phyloP scores from a whole-genome alignment of 2,113 vertebrate genomes.

The human (Homo sapiens) region DNA sequence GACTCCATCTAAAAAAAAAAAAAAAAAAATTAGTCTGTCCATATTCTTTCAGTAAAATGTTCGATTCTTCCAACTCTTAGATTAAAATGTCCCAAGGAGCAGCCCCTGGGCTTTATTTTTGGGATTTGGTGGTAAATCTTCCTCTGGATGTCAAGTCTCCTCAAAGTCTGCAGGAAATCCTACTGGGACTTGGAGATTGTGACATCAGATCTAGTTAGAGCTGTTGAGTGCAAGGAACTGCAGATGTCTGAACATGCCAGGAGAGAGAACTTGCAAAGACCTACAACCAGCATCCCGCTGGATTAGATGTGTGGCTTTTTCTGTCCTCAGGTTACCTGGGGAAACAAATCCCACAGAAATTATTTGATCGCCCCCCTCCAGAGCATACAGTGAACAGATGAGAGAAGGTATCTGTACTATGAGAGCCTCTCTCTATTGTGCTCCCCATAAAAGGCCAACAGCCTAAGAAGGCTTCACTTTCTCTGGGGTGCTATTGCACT shows the following conservation, averaged over 20 bases:
- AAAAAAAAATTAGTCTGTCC: not conserved
- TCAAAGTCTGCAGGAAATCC: not conserved
- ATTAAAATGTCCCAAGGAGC: not conserved
- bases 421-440: not conserved
- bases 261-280: not conserved
- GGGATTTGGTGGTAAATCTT: not conserved
- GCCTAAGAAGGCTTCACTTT: not conserved
- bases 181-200: not conserved
- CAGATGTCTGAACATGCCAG: rapidly evolving
- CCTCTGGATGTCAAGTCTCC: not conserved
- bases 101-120: not conserved
- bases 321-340: not conserved
- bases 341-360: not conserved
- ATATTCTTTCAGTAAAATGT: not conserved
- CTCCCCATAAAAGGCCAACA: not conserved
- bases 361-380: not conserved
- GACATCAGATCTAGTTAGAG: not conserved
- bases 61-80: not conserved
- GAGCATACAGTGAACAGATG: not conserved
- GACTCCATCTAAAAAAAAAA: no score
- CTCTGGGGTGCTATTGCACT: no score
- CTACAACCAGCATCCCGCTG: not conserved
- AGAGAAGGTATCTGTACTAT: not conserved
- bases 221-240: not conserved
- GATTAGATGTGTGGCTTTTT: not conserved